Evolutionary conservation across 2,888 invertebrate species (phyloP).

Genomic region (Lepetodrilus schrolli): DNA sequence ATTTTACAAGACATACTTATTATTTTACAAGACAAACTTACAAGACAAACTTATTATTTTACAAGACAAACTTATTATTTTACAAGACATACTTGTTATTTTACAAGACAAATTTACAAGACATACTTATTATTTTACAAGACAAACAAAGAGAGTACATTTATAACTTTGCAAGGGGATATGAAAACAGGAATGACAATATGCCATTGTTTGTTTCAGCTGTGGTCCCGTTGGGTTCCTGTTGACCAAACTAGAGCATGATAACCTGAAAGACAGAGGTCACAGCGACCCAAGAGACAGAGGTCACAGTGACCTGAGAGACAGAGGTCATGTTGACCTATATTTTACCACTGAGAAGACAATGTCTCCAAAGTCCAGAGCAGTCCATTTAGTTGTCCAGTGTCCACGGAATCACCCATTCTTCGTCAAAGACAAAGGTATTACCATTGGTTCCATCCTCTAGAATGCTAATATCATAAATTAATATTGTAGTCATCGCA

Average conservation of each 20-base stretch:
- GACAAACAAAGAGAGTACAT: neutral
- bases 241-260: conserved; percentile 6
- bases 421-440: conserved; percentile 74
- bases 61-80: too few species aligned
- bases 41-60: too few species aligned
- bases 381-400: conserved; percentile 47
- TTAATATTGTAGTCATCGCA: too few species aligned
- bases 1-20: too few species aligned
- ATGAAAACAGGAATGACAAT: too few species aligned
- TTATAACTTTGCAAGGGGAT: too few species aligned
- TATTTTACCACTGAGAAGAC: conserved; percentile 11
- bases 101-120: too few species aligned
- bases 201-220: neutral
- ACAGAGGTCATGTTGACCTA: neutral
- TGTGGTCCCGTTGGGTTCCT: conserved; percentile 16
- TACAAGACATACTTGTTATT: too few species aligned
- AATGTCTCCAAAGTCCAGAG: neutral
- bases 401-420: conserved; percentile 73
- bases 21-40: too few species aligned
- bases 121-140: too few species aligned
- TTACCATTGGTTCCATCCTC: too few species aligned
- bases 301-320: neutral
- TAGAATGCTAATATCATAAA: too few species aligned
- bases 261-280: neutral
- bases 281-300: neutral